Evolutionary conservation across 2,888 invertebrate genomes (phyloP), one percentile per base, ranked within the genome.

Genomic region (Encarsia formosa): DNA sequence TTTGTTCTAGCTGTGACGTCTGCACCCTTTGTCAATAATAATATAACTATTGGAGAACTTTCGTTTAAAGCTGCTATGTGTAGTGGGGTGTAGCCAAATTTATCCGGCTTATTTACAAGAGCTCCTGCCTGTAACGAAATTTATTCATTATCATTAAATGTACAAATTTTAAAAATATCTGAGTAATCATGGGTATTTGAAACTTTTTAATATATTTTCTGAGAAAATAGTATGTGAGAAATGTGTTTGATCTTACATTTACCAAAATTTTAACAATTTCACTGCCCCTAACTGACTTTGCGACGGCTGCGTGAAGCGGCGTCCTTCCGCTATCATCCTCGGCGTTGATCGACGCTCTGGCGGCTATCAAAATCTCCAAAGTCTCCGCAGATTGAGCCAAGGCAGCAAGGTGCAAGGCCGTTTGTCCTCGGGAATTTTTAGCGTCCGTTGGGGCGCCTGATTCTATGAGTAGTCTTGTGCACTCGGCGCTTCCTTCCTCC

Each of bases 61-160:
- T 91, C 91, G 67, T 90, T 88, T 23, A 91, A 75, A 0, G 90
- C 91, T 1, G 91, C 90, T 38, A 90, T 81, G 67, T 91, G 91
- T 26, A 91, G 71, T 0, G 91, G 86, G 0, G 90, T 89, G 66
- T 90, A 91, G n/a, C 91, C 91, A 64, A 86, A 89, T 60, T 82
- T 81, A 65, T 91, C 90, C 0, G 87, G 79, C 59, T 81, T 82
- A 69, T 91, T 91, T 2, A 89, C 85, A 65, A 83, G 79, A 0
- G 86, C 86, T 1, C 86, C 86, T 1, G 81, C 82, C 15, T 88
- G 71, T 15, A 57, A 61, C 20, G 22, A 13, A 31, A 15, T 5
- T 16, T 26, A 4, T 2, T 35, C 34, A 37, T n/a, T 23, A 1
- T 31, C 15, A 22, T 32, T 8, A 18, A 1, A 29, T 1, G 11